A percentile compares a stretch with the other conserved stretches of the same genome.
Conservation (phyloP, 1,140 invertebrate genomes). For the Heliconius nattereri region DNA sequence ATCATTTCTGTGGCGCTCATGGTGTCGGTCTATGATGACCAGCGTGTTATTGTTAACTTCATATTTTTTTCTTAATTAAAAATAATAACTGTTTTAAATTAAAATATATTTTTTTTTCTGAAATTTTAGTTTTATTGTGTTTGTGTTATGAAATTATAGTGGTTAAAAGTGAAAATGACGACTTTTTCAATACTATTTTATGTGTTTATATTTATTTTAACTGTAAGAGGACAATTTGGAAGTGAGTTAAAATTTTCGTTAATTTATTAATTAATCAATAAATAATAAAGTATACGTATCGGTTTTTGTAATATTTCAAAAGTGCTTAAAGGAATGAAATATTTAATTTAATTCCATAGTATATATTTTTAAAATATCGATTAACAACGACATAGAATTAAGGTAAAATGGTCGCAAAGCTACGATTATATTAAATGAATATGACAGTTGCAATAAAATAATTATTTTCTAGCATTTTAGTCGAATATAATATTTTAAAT, state of each 20-base stretch:
- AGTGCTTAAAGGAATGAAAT: no score
- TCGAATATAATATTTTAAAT: no score
- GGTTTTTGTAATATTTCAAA: no score
- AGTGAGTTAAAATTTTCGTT: slow-evolving; percentile 52
- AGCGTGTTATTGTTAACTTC: slow-evolving; percentile 16
- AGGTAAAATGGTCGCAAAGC: no score
- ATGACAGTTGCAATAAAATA: no score
- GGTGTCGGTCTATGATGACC: slow-evolving; percentile 36
- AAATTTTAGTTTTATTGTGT: background rate
- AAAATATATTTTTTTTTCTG: background rate
- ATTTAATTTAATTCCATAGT: no score
- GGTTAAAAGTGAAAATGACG: slow-evolving; percentile 44
- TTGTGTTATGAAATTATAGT: slow-evolving; percentile 28
- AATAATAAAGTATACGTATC: no score
- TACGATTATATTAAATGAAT: no score
- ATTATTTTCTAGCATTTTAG: no score
- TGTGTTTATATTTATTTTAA: slow-evolving; percentile 52
- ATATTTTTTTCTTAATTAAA: slow-evolving; percentile 14
- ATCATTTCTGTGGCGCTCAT: slow-evolving; percentile 64
- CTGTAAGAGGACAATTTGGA: slow-evolving; percentile 67
- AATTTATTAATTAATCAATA: no score
- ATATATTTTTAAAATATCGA: no score
- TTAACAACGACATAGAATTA: no score
- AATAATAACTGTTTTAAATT: slow-evolving; percentile 6
- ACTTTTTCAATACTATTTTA: slow-evolving; percentile 45